Evolutionary conservation across 2,888 invertebrate species (phyloP).

Genomic region (Megamerina dolium): DNA sequence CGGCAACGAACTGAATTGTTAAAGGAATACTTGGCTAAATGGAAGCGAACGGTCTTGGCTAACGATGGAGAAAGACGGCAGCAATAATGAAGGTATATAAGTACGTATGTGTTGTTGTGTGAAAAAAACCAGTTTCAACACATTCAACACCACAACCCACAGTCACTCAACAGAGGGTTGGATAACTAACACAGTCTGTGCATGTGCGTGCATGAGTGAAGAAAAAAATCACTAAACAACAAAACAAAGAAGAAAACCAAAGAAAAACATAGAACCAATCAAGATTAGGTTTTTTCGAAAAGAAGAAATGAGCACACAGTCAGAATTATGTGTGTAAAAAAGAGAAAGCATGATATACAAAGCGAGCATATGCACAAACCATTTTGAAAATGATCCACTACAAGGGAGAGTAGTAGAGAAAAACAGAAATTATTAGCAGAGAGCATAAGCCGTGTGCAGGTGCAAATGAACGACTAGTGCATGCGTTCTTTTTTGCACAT

Average conservation of each 20-base stretch:
- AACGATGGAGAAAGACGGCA: constrained; percentile 8
- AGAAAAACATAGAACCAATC: not conserved
- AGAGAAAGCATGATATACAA: too few relatives aligned
- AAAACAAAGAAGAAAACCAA: not conserved
- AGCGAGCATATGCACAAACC: too few relatives aligned
- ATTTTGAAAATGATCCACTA: too few relatives aligned
- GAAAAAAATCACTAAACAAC: constrained; percentile 6
- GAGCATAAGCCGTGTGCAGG: too few relatives aligned
- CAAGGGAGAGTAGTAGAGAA: too few relatives aligned
- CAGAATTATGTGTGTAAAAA: constrained; percentile 1
- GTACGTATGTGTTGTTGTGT: constrained; percentile 9
- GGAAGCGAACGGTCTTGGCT: constrained; percentile 25
- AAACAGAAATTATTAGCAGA: too few relatives aligned
- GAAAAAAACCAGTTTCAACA: constrained; percentile 1
- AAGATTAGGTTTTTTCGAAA: too few relatives aligned
- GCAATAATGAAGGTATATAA: not conserved
- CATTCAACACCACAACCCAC: constrained; percentile 1
- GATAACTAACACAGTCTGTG: not conserved
- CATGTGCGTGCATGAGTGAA: not conserved
- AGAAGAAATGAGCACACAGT: not conserved
- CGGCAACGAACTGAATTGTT: constrained; percentile 49
- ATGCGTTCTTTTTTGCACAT: too few relatives aligned
- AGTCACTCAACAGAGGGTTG: too few relatives aligned
- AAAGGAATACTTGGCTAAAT: constrained; percentile 35
- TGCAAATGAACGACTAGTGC: too few relatives aligned